Evolutionary conservation across 2,888 invertebrate genomes (phyloP).

Genomic region (Ectemnius cavifrons): DNA sequence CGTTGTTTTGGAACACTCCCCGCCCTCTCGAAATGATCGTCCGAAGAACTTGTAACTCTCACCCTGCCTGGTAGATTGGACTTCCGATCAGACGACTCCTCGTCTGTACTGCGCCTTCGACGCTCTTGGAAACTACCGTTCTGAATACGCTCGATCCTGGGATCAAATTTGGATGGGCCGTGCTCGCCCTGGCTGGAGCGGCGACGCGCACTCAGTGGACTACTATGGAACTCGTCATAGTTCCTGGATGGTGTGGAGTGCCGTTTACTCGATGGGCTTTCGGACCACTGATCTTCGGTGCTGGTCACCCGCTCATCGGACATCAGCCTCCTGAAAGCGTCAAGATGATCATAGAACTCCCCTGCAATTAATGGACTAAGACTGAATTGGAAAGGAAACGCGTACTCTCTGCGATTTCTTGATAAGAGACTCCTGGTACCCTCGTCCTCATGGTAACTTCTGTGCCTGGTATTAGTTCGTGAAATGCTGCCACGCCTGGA

Average conservation of each 20-base stretch:
- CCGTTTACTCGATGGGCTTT: slow-evolving; percentile 58
- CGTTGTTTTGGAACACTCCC: slow-evolving; percentile 35
- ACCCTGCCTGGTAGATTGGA: slow-evolving; percentile 49
- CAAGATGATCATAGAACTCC: neutral
- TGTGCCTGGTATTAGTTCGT: slow-evolving; percentile 57
- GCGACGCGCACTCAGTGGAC: slow-evolving; percentile 52
- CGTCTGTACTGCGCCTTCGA: slow-evolving; percentile 68
- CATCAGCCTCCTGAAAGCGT: slow-evolving; percentile 60
- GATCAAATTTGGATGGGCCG: slow-evolving; percentile 38
- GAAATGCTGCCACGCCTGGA: slow-evolving; percentile 71
- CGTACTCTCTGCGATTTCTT: slow-evolving; percentile 69
- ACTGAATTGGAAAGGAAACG: neutral
- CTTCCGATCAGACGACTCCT: slow-evolving; percentile 64
- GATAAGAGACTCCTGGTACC: slow-evolving; percentile 53
- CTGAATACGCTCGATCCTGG: slow-evolving; percentile 44
- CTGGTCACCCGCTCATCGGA: slow-evolving; percentile 71
- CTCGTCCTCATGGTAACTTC: slow-evolving; percentile 67
- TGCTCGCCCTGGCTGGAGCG: slow-evolving; percentile 54
- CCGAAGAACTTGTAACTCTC: slow-evolving; percentile 71
- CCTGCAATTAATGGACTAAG: no score
- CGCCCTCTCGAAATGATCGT: slow-evolving; percentile 64
- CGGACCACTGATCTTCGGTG: slow-evolving; percentile 70
- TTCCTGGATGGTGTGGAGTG: slow-evolving; percentile 56
- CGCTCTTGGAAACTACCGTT: slow-evolving; percentile 51
- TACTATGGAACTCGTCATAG: slow-evolving; percentile 60